These are phyloP conservation scores for Columba guinea DNA, from an alignment of 2,797 vertebrate species.

Conservation along the genomic window DNA sequence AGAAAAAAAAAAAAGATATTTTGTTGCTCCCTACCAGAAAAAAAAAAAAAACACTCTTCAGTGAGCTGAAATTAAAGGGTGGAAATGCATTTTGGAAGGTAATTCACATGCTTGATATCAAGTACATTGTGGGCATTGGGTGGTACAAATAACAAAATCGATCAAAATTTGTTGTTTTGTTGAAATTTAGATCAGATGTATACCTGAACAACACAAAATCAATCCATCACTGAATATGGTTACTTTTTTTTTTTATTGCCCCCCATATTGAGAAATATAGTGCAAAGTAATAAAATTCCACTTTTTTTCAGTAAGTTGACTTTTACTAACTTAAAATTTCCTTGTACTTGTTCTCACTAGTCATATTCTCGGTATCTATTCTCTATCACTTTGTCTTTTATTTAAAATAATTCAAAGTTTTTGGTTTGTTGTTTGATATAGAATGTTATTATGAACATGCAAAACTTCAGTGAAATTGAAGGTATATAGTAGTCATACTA, in stretches of 20 bases:
- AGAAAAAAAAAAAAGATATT: background rate
- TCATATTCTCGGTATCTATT: background rate
- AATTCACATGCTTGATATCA: background rate
- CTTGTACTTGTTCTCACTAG: background rate
- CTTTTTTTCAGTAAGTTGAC: background rate
- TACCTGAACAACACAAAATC: background rate
- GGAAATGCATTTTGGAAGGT: background rate
- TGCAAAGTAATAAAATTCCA: background rate
- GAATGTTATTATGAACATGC: background rate
- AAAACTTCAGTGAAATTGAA: background rate
- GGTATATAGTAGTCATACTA: too few species aligned
- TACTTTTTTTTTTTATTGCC: background rate
- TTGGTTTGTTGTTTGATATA: background rate
- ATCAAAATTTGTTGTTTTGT: background rate
- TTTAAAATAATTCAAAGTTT: background rate
- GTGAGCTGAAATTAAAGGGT: background rate
- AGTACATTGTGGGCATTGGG: background rate
- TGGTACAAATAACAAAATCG: background rate
- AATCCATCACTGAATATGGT: background rate
- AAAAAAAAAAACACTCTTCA: background rate
- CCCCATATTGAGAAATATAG: accelerated
- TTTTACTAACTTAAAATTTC: background rate
- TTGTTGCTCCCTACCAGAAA: background rate
- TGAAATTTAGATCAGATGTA: background rate
- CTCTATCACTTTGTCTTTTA: background rate